These are phyloP conservation scores for Hemicordylus capensis DNA, from an alignment of 2,113 vertebrate genomes.

Conservation along the genomic window DNA sequence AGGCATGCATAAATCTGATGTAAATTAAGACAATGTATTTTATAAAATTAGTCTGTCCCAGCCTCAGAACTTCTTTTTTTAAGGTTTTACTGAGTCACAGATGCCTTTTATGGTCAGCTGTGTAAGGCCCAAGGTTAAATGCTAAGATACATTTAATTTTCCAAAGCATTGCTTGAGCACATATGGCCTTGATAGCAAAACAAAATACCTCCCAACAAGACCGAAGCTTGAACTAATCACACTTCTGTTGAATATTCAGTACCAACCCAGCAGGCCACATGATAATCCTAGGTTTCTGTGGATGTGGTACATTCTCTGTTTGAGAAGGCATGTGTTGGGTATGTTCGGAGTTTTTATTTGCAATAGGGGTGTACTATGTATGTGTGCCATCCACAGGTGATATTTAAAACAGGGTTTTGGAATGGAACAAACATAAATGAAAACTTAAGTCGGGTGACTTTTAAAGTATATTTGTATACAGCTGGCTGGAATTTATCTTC, in stretches of 20 bases:
- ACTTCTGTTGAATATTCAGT: constrained; percentile 17
- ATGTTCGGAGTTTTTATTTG: neutral
- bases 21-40: constrained; percentile 25
- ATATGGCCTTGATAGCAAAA: constrained; percentile 27
- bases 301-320: accelerated
- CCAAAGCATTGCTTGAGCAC: constrained; percentile 23
- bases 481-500: neutral
- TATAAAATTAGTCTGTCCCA: constrained; percentile 18
- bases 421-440: neutral
- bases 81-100: constrained; percentile 35
- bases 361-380: neutral
- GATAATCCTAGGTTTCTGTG: neutral
- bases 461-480: neutral
- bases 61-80: constrained; percentile 21
- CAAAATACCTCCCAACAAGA: constrained; percentile 35
- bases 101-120: constrained; percentile 23
- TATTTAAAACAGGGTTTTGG: neutral
- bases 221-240: constrained; percentile 36
- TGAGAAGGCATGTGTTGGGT: neutral
- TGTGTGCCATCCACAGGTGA: neutral
- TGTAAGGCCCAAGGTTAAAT: constrained; percentile 28
- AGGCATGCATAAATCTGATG: constrained; percentile 5
- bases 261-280: neutral
- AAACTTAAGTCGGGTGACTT: neutral
- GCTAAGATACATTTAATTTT: constrained; percentile 21